A percentile compares a stretch with the other conserved stretches of the same genome.
Evolutionary conservation across 2,113 vertebrate species (phyloP).

Genomic region (Condylura cristata): DNA sequence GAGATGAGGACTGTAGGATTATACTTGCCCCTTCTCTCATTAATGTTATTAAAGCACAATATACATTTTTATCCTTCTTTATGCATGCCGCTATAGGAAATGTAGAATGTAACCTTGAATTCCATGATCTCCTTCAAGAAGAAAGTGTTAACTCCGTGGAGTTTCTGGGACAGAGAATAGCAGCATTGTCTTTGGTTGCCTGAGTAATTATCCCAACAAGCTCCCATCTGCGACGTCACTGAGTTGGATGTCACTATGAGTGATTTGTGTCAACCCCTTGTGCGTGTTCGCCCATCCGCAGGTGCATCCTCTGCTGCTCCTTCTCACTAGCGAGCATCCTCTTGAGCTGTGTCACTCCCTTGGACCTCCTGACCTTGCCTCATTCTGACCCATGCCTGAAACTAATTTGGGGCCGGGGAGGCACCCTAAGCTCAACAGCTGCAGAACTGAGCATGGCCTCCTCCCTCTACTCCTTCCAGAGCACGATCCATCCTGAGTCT

Average conservation of each 20-base stretch:
- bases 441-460: background rate
- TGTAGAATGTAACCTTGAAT: background rate
- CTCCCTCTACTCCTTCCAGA: too few relatives aligned
- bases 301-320: rapidly evolving
- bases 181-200: background rate
- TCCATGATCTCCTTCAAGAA: background rate
- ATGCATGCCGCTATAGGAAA: background rate
- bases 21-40: background rate
- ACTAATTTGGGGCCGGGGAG: background rate
- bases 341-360: background rate
- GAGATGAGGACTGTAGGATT: background rate
- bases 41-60: background rate
- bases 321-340: background rate
- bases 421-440: background rate
- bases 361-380: background rate
- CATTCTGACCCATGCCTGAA: background rate
- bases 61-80: background rate
- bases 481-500: too few relatives aligned
- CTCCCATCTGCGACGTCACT: too few relatives aligned
- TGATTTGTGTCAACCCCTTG: background rate
- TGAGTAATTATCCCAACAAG: background rate
- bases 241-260: background rate
- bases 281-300: too few relatives aligned
- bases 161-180: background rate
- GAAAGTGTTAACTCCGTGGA: background rate